A percentile compares a stretch with the other conserved stretches of the same genome.
Conservation (phyloP, 2,113 vertebrate genomes). For the Heterochromis multidens region DNA sequence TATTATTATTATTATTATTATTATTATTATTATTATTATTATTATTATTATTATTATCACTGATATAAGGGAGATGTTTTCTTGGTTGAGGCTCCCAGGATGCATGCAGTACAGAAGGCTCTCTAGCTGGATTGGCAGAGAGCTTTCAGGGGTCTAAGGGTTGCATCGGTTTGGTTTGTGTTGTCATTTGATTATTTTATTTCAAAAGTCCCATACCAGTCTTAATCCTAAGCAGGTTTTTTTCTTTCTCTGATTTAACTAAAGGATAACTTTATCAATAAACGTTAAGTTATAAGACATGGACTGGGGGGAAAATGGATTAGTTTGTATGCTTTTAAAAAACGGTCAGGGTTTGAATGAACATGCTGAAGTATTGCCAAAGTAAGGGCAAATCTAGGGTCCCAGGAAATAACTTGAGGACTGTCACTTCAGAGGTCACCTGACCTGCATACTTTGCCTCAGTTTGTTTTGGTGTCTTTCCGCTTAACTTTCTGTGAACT, state of each 20-base stretch:
- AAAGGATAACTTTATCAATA: neutral
- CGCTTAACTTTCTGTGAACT: conserved; percentile 44
- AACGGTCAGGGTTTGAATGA: neutral
- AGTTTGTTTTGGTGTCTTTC: conserved; percentile 49
- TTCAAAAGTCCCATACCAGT: neutral
- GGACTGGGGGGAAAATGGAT: neutral
- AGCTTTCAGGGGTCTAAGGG: neutral
- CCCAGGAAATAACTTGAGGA: neutral
- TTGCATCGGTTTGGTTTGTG: neutral
- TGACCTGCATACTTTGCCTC: conserved; percentile 35
- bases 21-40: neutral
- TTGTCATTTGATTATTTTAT: neutral
- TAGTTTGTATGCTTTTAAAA: neutral
- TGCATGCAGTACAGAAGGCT: neutral
- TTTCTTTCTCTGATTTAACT: neutral
- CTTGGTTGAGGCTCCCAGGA: neutral
- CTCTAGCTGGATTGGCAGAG: neutral
- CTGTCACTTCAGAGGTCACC: conserved; percentile 30
- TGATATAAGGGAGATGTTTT: neutral
- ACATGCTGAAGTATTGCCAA: neutral
- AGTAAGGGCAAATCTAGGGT: neutral
- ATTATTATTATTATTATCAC: neutral
- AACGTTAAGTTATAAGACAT: neutral
- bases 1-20: neutral
- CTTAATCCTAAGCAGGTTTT: neutral